phyloP scores from a whole-genome alignment of 2,113 vertebrate genomes.

The Charina bottae region DNA sequence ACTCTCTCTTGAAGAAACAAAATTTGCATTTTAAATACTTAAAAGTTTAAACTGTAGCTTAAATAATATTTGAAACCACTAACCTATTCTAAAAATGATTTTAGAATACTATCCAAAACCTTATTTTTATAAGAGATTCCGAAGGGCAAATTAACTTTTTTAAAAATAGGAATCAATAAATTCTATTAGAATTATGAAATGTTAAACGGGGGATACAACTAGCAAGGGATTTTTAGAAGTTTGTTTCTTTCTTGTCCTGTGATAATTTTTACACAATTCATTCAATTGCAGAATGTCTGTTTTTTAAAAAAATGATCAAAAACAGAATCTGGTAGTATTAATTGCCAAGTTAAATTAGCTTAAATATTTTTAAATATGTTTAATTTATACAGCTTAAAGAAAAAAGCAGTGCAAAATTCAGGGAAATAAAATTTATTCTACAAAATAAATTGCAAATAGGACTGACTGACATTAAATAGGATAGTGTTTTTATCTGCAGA shows the following conservation, averaged over 20 bases:
- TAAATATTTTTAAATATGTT: neutral
- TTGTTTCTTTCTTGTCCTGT: neutral
- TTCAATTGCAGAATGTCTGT: neutral
- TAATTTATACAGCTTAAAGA: neutral
- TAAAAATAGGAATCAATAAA: neutral
- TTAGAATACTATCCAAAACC: neutral
- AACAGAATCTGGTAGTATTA: neutral
- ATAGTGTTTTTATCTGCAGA: neutral
- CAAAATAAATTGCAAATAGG: neutral
- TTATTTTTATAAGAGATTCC: neutral
- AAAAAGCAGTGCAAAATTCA: neutral
- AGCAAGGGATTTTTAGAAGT: neutral
- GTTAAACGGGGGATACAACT: neutral
- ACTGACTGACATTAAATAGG: neutral
- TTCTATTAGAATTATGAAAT: neutral
- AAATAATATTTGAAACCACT: neutral
- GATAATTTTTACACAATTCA: neutral
- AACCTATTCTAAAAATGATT: neutral
- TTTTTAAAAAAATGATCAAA: neutral
- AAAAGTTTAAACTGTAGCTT: neutral
- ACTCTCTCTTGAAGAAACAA: constrained; percentile 4
- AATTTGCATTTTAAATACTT: neutral
- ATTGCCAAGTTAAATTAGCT: neutral
- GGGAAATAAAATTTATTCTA: neutral
- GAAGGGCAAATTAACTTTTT: neutral